A percentile compares a stretch with the other conserved stretches of the same genome.
phyloP scores from a whole-genome alignment of 1,140 invertebrate genomes.

The Druon quercuslanigerum region DNA sequence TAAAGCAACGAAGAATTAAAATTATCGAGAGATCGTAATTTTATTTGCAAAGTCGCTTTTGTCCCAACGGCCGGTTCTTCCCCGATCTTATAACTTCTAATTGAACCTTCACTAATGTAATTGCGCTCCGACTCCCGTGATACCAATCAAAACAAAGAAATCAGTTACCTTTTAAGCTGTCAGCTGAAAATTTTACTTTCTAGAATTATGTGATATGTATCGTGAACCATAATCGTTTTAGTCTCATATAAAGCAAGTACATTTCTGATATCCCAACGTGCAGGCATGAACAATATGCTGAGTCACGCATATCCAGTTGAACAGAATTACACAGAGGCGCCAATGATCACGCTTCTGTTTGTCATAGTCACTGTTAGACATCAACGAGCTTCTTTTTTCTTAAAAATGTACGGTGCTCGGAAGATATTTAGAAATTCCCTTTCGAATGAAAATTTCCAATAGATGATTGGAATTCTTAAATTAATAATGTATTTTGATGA shows the following conservation, averaged over 20 bases:
- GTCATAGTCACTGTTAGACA: not conserved
- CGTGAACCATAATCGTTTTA: slow-evolving; percentile 34
- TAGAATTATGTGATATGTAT: slow-evolving; percentile 44
- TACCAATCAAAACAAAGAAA: slow-evolving; percentile 52
- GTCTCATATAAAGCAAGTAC: slow-evolving; percentile 38
- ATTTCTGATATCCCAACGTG: slow-evolving; percentile 11
- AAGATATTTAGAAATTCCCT: not conserved
- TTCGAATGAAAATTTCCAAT: no score
- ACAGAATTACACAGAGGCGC: slow-evolving; percentile 34
- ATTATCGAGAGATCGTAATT: no score
- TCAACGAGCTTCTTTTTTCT: not conserved
- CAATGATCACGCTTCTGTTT: not conserved
- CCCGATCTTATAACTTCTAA: no score
- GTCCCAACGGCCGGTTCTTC: no score
- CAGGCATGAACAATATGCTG: slow-evolving; percentile 25
- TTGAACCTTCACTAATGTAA: no score
- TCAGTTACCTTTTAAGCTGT: slow-evolving; percentile 47
- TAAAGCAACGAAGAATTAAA: no score
- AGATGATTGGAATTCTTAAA: no score
- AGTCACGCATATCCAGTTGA: slow-evolving; percentile 33
- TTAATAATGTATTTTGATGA: no score
- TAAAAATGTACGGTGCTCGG: not conserved
- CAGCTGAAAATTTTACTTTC: slow-evolving; percentile 36
- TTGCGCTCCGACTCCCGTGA: slow-evolving; percentile 7
- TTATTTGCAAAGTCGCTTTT: no score